Conservation (phyloP, 2,113 vertebrate species). For the Equus quagga region DNA sequence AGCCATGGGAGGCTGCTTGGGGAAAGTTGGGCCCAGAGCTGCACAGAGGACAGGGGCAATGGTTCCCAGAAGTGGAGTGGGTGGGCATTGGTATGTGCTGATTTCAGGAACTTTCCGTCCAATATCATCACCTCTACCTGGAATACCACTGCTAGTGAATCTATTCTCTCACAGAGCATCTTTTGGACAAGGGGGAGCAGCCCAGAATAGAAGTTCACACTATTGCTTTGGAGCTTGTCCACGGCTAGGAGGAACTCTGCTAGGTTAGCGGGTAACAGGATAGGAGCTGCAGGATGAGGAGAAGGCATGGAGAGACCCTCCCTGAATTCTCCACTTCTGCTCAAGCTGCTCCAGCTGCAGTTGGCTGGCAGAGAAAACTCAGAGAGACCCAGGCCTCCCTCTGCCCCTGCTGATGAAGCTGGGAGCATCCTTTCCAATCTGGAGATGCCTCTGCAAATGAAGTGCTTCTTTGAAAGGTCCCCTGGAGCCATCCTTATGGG, state of each 20-base stretch:
- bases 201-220: rapidly evolving
- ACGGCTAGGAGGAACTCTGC: neutral
- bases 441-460: slow-evolving; percentile 61
- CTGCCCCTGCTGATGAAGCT: neutral
- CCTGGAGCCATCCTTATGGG: slow-evolving; percentile 66
- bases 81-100: too few relatives aligned
- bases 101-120: neutral
- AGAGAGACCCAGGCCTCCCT: neutral
- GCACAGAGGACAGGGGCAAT: neutral
- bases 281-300: neutral
- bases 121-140: neutral
- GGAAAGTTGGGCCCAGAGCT: neutral
- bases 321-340: neutral
- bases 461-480: slow-evolving; percentile 70
- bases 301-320: neutral
- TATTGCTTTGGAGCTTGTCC: neutral
- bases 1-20: neutral
- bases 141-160: neutral
- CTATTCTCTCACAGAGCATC: neutral
- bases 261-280: neutral
- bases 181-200: neutral
- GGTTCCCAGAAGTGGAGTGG: neutral
- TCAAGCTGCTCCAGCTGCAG: neutral
- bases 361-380: neutral
- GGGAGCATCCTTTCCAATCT: slow-evolving; percentile 20